Evolutionary conservation across 2,888 invertebrate genomes (phyloP).

Genomic region (Pammene fasciana): DNA sequence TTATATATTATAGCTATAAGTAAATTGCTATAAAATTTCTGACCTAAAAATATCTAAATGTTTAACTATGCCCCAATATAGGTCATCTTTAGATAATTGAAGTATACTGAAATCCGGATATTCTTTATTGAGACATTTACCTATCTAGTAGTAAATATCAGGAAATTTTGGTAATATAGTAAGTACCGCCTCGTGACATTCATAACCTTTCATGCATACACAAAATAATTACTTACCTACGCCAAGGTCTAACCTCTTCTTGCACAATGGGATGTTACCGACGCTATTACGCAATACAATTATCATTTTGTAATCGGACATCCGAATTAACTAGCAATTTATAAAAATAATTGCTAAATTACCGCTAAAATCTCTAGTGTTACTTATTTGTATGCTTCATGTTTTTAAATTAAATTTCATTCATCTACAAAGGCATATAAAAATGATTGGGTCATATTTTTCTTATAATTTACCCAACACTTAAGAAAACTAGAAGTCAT

Average conservation of each 20-base stretch:
- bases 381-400: neutral
- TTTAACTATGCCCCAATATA: no score
- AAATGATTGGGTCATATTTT: no score
- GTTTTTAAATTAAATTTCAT: no score
- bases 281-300: conserved; percentile 19
- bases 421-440: no score
- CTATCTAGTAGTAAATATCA: no score
- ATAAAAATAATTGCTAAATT: neutral
- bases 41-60: no score
- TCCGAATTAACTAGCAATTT: conserved; percentile 27
- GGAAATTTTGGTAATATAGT: conserved; percentile 3
- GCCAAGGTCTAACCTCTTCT: conserved; percentile 12
- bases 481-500: no score
- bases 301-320: conserved; percentile 23
- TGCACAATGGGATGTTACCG: conserved; percentile 36
- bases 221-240: conserved; percentile 20
- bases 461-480: no score
- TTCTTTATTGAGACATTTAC: neutral
- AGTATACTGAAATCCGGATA: no score
- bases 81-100: no score
- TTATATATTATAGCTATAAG: no score
- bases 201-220: conserved; percentile 28
- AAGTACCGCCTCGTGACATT: conserved; percentile 12
- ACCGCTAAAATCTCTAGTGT: neutral
- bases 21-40: no score